phyloP scores from a whole-genome alignment of 2,888 invertebrate species.

The Cantharis flavilabris region DNA sequence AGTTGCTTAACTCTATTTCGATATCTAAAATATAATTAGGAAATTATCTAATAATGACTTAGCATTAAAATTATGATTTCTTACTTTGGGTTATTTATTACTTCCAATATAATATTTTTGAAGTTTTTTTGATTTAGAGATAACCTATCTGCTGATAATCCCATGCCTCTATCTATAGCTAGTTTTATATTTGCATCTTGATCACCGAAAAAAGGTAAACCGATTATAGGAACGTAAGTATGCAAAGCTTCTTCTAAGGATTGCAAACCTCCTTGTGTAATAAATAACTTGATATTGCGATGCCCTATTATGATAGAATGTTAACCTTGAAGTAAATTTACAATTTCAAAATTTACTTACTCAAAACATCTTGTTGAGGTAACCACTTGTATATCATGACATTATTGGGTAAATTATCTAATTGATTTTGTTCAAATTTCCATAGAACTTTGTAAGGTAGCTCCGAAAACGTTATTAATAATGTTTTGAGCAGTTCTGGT shows the following conservation, averaged over 20 bases:
- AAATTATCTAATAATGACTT: neutral
- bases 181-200: neutral
- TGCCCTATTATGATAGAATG: too few relatives aligned
- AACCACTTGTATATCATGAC: slow-evolving; percentile 53
- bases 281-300: neutral
- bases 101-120: neutral
- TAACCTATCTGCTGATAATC: neutral
- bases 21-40: neutral
- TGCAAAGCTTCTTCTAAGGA: neutral
- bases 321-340: neutral
- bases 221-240: neutral
- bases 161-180: neutral
- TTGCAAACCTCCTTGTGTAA: slow-evolving; percentile 22
- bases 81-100: too few relatives aligned
- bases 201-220: neutral
- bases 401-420: slow-evolving; percentile 48
- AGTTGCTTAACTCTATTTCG: neutral
- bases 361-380: slow-evolving; percentile 48
- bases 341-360: slow-evolving; percentile 34
- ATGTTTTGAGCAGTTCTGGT: slow-evolving; percentile 39
- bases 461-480: slow-evolving; percentile 49
- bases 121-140: neutral
- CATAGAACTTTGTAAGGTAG: slow-evolving; percentile 54
- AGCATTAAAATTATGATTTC: too few relatives aligned
- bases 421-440: slow-evolving; percentile 52